phyloP scores from a whole-genome alignment of 2,888 invertebrate species.

The Callimorpha dominula region DNA sequence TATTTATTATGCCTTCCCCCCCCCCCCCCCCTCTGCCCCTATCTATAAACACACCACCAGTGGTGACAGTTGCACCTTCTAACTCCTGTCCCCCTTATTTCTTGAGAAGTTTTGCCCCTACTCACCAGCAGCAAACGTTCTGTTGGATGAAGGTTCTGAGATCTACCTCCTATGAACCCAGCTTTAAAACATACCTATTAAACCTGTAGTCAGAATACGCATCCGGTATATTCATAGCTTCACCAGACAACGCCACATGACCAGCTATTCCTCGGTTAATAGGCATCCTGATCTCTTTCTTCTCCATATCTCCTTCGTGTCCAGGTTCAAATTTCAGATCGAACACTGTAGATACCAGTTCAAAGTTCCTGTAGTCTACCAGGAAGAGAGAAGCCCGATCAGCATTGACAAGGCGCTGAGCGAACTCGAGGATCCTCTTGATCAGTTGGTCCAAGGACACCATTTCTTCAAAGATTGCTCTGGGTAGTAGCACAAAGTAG shows the following conservation, averaged over 20 bases:
- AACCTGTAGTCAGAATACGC: slow-evolving; percentile 93
- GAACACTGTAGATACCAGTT: slow-evolving; percentile 94
- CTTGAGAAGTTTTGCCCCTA: no score
- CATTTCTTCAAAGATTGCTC: slow-evolving; percentile 96
- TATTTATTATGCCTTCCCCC: no score
- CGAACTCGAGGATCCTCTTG: slow-evolving; percentile 94
- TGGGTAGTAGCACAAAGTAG: slow-evolving; percentile 62
- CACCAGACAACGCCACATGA: slow-evolving; percentile 92
- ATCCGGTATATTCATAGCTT: slow-evolving; percentile 93
- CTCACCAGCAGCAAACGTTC: no score
- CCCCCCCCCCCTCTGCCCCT: no score
- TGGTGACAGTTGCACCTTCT: no score
- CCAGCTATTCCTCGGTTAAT: slow-evolving; percentile 93
- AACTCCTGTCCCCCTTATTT: no score
- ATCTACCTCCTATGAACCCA: neutral
- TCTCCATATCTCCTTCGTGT: slow-evolving; percentile 63
- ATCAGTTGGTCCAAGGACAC: slow-evolving; percentile 93
- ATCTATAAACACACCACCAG: no score
- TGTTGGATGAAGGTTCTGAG: neutral
- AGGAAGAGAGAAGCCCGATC: slow-evolving; percentile 94
- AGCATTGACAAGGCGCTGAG: slow-evolving; percentile 93
- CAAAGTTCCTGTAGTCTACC: slow-evolving; percentile 90
- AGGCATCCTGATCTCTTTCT: slow-evolving; percentile 89
- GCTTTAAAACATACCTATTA: slow-evolving; percentile 79
- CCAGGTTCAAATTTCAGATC: slow-evolving; percentile 85